Percentiles rank a stretch among this genome's conserved stretches.
phyloP scores from a whole-genome alignment of 2,797 vertebrate genomes.

The Apodemus agrarius region DNA sequence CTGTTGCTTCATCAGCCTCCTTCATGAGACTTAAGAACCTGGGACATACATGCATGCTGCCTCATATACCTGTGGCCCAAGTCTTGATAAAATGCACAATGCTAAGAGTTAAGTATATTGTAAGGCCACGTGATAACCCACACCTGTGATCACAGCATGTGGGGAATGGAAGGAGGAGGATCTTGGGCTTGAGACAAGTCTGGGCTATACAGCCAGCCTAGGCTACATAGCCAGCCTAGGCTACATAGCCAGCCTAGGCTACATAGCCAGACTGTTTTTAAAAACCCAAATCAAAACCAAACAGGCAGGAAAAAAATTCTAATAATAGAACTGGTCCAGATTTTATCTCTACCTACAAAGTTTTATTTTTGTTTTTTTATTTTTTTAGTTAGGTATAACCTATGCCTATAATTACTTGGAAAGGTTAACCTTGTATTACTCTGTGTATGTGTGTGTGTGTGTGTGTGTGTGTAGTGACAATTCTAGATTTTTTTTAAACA shows the following conservation, averaged over 20 bases:
- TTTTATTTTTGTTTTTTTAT: not conserved
- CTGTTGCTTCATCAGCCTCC: not conserved
- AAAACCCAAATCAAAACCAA: not conserved
- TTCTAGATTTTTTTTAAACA: too few relatives aligned
- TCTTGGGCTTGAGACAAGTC: not conserved
- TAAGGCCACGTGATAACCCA: not conserved
- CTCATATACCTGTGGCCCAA: not conserved
- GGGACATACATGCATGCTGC: not conserved
- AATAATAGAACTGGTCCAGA: not conserved
- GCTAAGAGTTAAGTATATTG: conserved; percentile 17
- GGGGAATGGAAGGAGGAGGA: not conserved
- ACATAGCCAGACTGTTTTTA: not conserved
- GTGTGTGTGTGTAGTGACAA: too few relatives aligned
- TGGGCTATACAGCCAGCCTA: not conserved
- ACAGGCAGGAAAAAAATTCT: not conserved
- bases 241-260: not conserved
- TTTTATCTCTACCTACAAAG: not conserved
- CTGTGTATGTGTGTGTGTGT: too few relatives aligned
- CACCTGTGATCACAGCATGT: not conserved
- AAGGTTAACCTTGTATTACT: not conserved
- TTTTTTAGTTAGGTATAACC: not conserved
- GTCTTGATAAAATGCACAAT: not conserved
- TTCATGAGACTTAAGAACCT: not conserved
- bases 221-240: not conserved
- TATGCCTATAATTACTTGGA: not conserved